A percentile compares a stretch with the other conserved stretches of the same genome.
Evolutionary conservation across 1,140 invertebrate species (phyloP).

Genomic region (Drosophila guanche): DNA sequence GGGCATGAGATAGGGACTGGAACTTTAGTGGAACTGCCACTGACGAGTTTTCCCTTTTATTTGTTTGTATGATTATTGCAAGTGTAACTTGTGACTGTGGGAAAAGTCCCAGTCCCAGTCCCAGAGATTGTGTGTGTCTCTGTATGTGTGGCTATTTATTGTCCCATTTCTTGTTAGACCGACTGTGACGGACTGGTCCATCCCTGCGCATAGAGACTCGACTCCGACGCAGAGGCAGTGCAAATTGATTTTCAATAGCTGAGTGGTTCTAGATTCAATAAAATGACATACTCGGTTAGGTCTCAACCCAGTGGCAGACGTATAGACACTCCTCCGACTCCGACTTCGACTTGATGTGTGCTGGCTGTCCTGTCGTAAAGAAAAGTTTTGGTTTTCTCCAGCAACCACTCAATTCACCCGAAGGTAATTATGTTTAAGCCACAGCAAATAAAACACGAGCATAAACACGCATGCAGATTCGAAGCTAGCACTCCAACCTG

Average conservation of each 20-base stretch:
- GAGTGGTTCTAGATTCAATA: slow-evolving; percentile 81
- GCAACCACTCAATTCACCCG: slow-evolving; percentile 50
- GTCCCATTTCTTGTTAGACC: slow-evolving; percentile 49
- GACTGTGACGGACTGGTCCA: slow-evolving; percentile 9
- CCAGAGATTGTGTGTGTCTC: slow-evolving; percentile 4
- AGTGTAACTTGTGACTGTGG: slow-evolving; percentile 52
- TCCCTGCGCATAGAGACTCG: slow-evolving; percentile 19
- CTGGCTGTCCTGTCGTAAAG: slow-evolving; percentile 13
- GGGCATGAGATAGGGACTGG: background rate
- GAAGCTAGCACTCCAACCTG: slow-evolving; percentile 29
- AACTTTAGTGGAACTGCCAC: slow-evolving; percentile 51
- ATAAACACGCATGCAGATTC: slow-evolving; percentile 57
- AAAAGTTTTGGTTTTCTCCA: slow-evolving; percentile 46
- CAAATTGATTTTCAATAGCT: slow-evolving; percentile 82
- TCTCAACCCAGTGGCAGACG: slow-evolving; percentile 42
- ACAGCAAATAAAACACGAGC: slow-evolving; percentile 35
- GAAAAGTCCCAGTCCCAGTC: slow-evolving; percentile 46
- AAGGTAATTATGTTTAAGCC: slow-evolving; percentile 45
- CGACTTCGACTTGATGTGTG: background rate
- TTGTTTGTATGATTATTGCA: slow-evolving; percentile 79
- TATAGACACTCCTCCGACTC: background rate
- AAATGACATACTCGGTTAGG: slow-evolving; percentile 76
- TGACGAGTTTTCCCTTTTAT: slow-evolving; percentile 51
- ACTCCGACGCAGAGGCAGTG: slow-evolving; percentile 41
- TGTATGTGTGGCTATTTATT: slow-evolving; percentile 42